Conservation (phyloP, 1,140 invertebrate species). For the Aphaenogaster ashmeadi region DNA sequence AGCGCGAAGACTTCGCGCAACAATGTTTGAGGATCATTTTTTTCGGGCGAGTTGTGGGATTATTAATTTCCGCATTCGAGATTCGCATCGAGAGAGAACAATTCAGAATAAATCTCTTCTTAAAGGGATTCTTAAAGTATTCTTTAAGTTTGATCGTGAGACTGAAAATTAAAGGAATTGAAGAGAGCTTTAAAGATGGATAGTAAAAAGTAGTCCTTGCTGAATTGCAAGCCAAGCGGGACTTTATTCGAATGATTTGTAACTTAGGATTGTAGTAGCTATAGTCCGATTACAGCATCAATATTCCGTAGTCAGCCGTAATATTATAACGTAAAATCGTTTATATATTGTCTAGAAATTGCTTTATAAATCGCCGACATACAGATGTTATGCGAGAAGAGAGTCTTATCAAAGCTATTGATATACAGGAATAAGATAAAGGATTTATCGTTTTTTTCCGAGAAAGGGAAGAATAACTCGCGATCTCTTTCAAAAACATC, state of each 20-base stretch:
- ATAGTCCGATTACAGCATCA: not conserved
- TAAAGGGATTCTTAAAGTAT: not conserved
- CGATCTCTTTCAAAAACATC: not conserved
- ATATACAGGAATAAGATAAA: not conserved
- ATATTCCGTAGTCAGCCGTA: not conserved
- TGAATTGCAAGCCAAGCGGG: not conserved
- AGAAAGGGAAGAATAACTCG: not conserved
- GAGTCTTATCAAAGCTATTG: not conserved
- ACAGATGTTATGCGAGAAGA: not conserved
- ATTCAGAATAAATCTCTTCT: not conserved
- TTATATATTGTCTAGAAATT: not conserved
- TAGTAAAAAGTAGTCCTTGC: not conserved
- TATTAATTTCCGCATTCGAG: not conserved
- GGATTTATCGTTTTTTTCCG: not conserved
- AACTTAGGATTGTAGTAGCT: not conserved
- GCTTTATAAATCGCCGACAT: not conserved
- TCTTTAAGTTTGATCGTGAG: not conserved
- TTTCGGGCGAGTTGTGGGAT: not conserved
- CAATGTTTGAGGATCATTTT: constrained; percentile 14
- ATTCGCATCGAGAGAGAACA: not conserved
- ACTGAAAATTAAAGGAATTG: not conserved
- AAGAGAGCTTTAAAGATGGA: not conserved
- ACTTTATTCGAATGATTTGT: not conserved
- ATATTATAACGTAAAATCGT: not conserved
- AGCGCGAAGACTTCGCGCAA: constrained; percentile 52